Base-by-base conservation (phyloP, 2,888 invertebrate genomes). In the Acrocyrtus sp. region DNA sequence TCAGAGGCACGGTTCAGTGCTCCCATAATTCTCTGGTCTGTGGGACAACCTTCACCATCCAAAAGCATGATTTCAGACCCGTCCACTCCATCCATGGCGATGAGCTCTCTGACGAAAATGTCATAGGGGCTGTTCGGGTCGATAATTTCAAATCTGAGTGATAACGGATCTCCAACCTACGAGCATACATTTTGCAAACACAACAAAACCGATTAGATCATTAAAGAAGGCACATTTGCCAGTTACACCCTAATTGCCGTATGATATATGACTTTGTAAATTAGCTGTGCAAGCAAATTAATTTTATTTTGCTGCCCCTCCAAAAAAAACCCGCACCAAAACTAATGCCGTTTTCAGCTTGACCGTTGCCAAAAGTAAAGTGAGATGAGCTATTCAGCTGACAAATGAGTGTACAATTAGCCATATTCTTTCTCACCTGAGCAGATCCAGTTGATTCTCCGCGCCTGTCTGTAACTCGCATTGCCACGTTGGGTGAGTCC, bases 41-140 rank as follows among this genome's bases (percentile, higher is more conserved):
- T 95, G 15, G 96, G 96, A 83, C 95, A 96, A 83, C 96, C 96
- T 82, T 92, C 89, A 76, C 93, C 91, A 85, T 96, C 96, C 84
- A 96, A 94, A 70, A 96, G 89, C 68, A 94, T 91, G 82, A 96
- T 95, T 87, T 96, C 95, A 83, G 93, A 94, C 81, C 92, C 93
- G 84, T 95, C 95, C 57, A 93, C 91, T 60, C 95, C 96, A 84
- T 96, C 96, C 93, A 96, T 92, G 63, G 96, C 96, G 69, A 96
- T 94, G 83, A 96, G 87, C 86, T 96, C 95, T 76, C 95, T 90
- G 34, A 96, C 95, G 84, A 96, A 96, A 83, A 96, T 96, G 86
- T 96, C 96, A 86, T 94, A 96, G 29, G 96, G 96, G 82, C 94
- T 95, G 86, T 94, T 92, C 83, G 90, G 92, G 84, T 96, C 95